Evolutionary conservation across 2,888 invertebrate species (phyloP).

Genomic region (Antitype chi): DNA sequence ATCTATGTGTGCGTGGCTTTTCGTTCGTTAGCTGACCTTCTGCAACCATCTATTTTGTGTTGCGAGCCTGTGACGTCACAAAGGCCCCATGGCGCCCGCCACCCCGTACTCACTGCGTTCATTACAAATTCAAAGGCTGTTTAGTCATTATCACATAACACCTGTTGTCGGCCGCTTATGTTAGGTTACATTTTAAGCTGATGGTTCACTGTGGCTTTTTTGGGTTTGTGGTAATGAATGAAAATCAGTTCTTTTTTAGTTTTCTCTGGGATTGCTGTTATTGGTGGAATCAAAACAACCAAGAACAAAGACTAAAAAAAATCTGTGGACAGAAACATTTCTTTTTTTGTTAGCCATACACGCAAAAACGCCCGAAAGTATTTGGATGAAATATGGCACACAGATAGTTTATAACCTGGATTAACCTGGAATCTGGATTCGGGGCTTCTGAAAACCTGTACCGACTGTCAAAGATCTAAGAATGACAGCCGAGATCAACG

Average conservation of each 20-base stretch:
- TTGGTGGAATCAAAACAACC: background rate
- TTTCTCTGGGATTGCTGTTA: background rate
- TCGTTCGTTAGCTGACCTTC: conserved; percentile 4
- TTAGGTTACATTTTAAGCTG: conserved; percentile 66
- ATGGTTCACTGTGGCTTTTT: conserved; percentile 54
- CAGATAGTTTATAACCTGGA: too few species aligned
- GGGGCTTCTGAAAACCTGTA: too few species aligned
- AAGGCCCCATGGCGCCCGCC: conserved; percentile 66
- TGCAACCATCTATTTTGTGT: background rate
- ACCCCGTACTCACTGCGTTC: conserved; percentile 79
- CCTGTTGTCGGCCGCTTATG: conserved; percentile 84
- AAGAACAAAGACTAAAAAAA: background rate
- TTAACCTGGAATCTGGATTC: too few species aligned
- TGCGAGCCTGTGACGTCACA: conserved; percentile 72
- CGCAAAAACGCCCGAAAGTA: too few species aligned
- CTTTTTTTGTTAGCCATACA: too few species aligned
- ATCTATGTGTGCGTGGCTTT: background rate
- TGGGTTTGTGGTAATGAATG: conserved; percentile 11
- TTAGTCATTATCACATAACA: conserved; percentile 88
- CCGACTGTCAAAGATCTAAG: too few species aligned
- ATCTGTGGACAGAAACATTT: background rate
- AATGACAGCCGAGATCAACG: too few species aligned
- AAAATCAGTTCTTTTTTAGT: background rate
- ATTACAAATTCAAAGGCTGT: conserved; percentile 88
- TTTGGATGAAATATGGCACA: too few species aligned